Percentiles rank a stretch among this genome's conserved stretches.
Conservation (phyloP, 2,113 vertebrate species). For the Phaethornis superciliosus region DNA sequence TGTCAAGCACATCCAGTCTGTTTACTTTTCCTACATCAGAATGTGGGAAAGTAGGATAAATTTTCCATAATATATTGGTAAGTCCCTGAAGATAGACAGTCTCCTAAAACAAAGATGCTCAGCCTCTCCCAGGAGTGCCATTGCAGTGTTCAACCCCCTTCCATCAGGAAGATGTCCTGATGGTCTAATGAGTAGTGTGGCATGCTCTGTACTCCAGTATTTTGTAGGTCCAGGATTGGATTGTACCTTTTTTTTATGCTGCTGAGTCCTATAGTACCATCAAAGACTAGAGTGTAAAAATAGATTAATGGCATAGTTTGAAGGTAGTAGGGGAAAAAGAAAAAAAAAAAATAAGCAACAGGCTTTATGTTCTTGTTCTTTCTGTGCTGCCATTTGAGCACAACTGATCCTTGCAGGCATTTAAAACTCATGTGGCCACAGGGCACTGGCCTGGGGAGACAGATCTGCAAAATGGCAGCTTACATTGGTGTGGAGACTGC, state of each 20-base stretch:
- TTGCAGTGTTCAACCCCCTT: not conserved
- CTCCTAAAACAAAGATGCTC: not conserved
- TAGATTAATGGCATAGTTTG: not conserved
- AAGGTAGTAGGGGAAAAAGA: rapidly evolving
- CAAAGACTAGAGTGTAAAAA: not conserved
- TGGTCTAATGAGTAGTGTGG: not conserved
- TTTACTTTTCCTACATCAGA: not conserved
- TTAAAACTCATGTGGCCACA: not conserved
- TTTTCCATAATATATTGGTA: not conserved
- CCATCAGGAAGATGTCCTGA: not conserved
- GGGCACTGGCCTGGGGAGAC: not conserved
- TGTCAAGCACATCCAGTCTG: not conserved
- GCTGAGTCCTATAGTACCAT: not conserved
- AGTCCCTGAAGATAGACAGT: not conserved
- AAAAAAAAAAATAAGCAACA: not conserved
- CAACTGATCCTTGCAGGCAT: not conserved
- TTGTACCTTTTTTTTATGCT: not conserved
- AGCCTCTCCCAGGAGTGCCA: not conserved
- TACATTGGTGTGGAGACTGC: rapidly evolving
- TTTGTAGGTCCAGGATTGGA: not conserved
- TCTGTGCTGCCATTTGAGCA: not conserved
- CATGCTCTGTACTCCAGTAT: rapidly evolving
- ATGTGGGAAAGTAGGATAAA: not conserved
- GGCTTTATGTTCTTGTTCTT: not conserved
- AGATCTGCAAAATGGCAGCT: not conserved